Conservation (phyloP, 2,797 vertebrate genomes). For the Darevskia nairensis region DNA sequence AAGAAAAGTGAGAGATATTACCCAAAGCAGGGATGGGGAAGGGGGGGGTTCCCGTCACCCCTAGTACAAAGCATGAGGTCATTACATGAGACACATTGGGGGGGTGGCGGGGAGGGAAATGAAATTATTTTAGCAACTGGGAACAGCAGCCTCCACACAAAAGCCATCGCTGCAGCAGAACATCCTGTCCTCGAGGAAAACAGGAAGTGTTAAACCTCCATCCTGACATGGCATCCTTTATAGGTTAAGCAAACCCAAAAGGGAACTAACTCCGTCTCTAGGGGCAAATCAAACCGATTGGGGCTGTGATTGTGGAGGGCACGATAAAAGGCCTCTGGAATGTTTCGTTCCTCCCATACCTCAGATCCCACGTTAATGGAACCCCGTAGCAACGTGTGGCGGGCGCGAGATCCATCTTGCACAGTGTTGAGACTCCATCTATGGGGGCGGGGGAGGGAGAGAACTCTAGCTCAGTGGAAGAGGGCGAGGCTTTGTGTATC, state of each 20-base stretch:
- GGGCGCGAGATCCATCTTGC: not conserved
- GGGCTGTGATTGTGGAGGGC: not conserved
- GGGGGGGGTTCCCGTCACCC: no score
- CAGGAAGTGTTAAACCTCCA: constrained; percentile 36
- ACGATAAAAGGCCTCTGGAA: not conserved
- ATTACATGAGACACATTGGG: not conserved
- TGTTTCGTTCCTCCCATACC: not conserved
- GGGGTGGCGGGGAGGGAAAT: not conserved
- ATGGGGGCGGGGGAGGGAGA: no score
- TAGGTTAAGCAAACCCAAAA: constrained; percentile 47
- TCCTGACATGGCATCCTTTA: constrained; percentile 40
- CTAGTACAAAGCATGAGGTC: not conserved
- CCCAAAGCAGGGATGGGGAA: not conserved
- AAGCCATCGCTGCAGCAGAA: constrained; percentile 10
- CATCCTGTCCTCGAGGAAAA: constrained; percentile 50
- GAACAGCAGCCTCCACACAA: constrained; percentile 1
- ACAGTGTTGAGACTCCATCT: not conserved
- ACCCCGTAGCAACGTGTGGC: not conserved
- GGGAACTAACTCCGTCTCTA: not conserved
- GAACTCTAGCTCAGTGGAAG: not conserved
- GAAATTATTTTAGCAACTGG: not conserved
- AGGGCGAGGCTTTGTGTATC: no score
- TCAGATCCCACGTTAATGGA: not conserved
- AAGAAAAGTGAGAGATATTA: not conserved
- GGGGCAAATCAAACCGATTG: constrained; percentile 1